Evolutionary conservation across 30 jellyfish, hydroid and myxozoan species (phyloP).

Genomic region (Mastigias papua): DNA sequence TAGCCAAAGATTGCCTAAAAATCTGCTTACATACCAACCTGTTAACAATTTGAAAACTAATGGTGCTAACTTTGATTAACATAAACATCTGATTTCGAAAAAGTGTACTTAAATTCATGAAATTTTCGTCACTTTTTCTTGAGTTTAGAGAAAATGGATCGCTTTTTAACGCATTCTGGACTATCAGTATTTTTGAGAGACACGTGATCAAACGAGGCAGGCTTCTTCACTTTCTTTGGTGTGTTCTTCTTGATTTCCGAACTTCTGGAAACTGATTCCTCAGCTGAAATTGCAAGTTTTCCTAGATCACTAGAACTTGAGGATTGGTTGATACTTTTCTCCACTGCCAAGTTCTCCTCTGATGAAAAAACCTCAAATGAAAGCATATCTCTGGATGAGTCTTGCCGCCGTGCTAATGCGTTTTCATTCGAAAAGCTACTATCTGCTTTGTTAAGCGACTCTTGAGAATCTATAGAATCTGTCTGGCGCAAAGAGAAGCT

Average conservation of each 20-base stretch:
- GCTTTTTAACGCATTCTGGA: constrained; percentile 17
- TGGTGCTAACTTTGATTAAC: too few species aligned
- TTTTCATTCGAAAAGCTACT: neutral
- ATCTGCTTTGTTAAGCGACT: neutral
- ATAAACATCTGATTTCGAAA: too few species aligned
- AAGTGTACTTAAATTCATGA: neutral
- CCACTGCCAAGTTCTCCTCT: constrained; percentile 12
- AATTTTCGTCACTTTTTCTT: constrained; percentile 20
- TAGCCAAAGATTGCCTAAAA: too few species aligned
- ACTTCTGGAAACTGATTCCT: constrained; percentile 7
- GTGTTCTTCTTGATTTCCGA: constrained; percentile 28
- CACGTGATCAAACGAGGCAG: constrained; percentile 21
- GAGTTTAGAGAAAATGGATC: constrained; percentile 55
- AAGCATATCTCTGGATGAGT: neutral
- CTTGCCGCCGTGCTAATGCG: neutral
- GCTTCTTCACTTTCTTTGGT: constrained; percentile 23
- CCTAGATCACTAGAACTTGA: neutral
- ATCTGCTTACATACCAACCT: too few species aligned
- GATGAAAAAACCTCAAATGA: constrained; percentile 23
- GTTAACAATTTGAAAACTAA: too few species aligned
- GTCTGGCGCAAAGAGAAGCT: constrained; percentile 8
- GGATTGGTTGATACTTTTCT: neutral
- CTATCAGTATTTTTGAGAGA: constrained; percentile 22
- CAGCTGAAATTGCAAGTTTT: constrained; percentile 21
- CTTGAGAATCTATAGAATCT: neutral